Base-by-base conservation (phyloP, 30 jellyfish, hydroid and myxozoan species). In the Aurelia aurita complex sp. Pacific region DNA sequence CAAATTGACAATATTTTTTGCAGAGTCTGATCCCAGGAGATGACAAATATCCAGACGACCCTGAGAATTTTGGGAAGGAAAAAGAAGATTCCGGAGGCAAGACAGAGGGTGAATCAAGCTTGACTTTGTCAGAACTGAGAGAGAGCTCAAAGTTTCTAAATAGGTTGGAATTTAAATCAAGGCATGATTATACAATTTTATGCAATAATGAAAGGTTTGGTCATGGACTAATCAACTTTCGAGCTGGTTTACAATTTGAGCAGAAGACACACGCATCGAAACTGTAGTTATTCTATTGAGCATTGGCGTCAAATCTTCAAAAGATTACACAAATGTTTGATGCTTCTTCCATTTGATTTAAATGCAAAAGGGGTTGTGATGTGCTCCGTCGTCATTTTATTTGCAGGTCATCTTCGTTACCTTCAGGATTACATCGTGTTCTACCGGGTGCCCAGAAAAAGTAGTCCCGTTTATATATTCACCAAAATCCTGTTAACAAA, bases 21-120 rank as follows among this genome's bases (percentile, higher is more conserved):
- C 82, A 81, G 91, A 53, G 84, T 57, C 5, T 69, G 32, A 33
- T 71, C 5, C 91, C 91, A 4, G 91, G 91, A 29, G 91, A 81
- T 35, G 78, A 81, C 72, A 12, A 10, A 19, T 69, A 67, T 62
- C 71, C 77, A 32, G 14, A 53, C 10, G 67, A 76, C 38, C 86
- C 86, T 7, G 76, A 53, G 8, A 15, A 36, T 23, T 23, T 23
- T 23, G 79, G 40, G 2, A 68, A 68, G 13, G 54, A 16, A 29
- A 52, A 46, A 3, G 51, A 33, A 46, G 51, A 18, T 19, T 15
- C 32, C 16, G 32, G 19, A 35, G 42, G 65, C 57, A 9, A 46
- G 57, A 23, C 42, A 18, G 36, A 13, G 36, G 76, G 76, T 23
- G 11, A 76, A 29, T 7, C 40, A n/a, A 17, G 15, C 35, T 53